Evolutionary conservation across 2,888 invertebrate species (phyloP), one percentile per base, ranked within the genome.

Genomic region (Xestia rhomboidea): DNA sequence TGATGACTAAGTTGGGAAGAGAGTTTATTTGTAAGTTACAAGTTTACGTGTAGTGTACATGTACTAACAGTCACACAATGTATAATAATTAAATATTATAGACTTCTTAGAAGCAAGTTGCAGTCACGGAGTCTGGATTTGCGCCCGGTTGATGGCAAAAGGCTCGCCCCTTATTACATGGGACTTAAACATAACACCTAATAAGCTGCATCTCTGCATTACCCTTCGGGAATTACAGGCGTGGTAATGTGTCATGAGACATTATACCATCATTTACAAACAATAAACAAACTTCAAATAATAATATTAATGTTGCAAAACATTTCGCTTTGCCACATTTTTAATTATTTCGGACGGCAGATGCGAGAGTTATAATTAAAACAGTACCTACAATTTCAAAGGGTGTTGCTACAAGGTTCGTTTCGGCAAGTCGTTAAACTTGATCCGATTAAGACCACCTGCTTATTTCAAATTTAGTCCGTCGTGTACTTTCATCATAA

Each of bases 401-500:
- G 84, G 77, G 77, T 77, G 76, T 66, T 30, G 49, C 27, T 51
- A 27, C 49, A 67, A 64, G 34, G 38, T 71, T 83, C 68, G 67
- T 76, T 77, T 44, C 68, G 24, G 62, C 49, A 84, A 79, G 77
- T 87, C 72, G 76, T 76, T 79, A 76, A 57, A 70, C 68, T 78
- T 78, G 71, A 85, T 82, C 76, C 76, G 78, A 85, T 85, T 82
- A 76, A 79, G 78, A 77, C 73, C 87, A 87, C 82, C 77, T 86
- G 85, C 76, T 85, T 82, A 77, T 77, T 85, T 73, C 68, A 72
- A 85, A 82, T 85, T 81, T 68, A 63, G 60, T 72, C 51, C 68
- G 51, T 38, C 38, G 49, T 66, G 63, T 68, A 82, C 62, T 73
- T 73, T 60, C 54, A 67, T 81, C 70, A 85, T 73, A 77, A 77